phyloP scores from a whole-genome alignment of 2,113 vertebrate species.

The Electrona antarctica region DNA sequence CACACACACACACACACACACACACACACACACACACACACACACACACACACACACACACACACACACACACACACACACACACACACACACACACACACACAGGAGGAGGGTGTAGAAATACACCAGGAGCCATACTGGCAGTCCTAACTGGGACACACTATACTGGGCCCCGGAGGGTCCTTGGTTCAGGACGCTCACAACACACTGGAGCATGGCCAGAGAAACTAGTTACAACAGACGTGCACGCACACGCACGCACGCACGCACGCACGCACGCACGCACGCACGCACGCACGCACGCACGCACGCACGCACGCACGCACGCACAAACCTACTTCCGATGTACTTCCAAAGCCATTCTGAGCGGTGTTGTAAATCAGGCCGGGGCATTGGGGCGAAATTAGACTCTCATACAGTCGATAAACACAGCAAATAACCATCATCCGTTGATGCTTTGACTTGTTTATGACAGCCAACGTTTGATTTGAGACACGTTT shows the following conservation, averaged over 20 bases:
- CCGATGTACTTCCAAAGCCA: conserved; percentile 44
- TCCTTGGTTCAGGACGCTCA: conserved; percentile 64
- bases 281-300: not conserved
- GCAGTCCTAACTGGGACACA: conserved; percentile 75
- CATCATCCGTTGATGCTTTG: conserved; percentile 20
- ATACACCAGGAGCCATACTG: conserved; percentile 70
- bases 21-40: conserved; percentile 34
- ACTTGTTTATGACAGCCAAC: conserved; percentile 36
- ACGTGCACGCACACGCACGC: conserved; percentile 23
- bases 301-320: not conserved
- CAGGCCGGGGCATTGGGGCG: conserved; percentile 20
- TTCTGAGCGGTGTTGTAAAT: conserved; percentile 33
- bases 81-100: conserved; percentile 26
- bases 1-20: conserved; percentile 39
- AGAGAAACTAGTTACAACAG: conserved; percentile 43
- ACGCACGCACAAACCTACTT: conserved; percentile 4
- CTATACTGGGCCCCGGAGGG: conserved; percentile 64
- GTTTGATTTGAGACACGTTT: conserved; percentile 31
- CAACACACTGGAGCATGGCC: conserved; percentile 53
- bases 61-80: conserved; percentile 29
- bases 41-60: conserved; percentile 39
- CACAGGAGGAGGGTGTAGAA: conserved; percentile 34
- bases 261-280: conserved; percentile 10
- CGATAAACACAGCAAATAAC: conserved; percentile 26
- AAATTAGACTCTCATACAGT: conserved; percentile 26